Evolutionary conservation across 2,113 vertebrate genomes (phyloP).

Genomic region (Oreochromis aureus): DNA sequence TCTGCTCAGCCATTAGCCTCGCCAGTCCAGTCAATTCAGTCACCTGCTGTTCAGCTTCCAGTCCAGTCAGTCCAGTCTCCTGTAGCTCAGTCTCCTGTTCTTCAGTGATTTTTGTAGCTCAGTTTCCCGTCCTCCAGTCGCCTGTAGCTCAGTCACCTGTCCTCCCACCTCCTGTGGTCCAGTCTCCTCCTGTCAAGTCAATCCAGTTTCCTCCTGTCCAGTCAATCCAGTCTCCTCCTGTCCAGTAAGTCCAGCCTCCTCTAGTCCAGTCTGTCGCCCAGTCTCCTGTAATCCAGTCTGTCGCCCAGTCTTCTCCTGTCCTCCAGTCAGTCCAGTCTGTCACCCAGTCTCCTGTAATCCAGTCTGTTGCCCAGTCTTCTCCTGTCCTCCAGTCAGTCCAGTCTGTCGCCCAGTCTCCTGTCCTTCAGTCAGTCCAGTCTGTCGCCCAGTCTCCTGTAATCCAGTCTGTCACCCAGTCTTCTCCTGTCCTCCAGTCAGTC

Average conservation of each 20-base stretch:
- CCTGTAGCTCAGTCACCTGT: not conserved
- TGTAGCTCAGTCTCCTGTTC: not conserved
- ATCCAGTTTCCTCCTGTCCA: not conserved
- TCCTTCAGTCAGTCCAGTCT: too few species aligned
- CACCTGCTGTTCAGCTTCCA: not conserved
- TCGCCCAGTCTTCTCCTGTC: not conserved
- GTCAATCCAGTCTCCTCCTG: too few species aligned
- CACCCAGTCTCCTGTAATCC: not conserved
- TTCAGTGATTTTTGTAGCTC: not conserved
- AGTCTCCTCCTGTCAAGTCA: not conserved
- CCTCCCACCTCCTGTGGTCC: not conserved
- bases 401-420: too few species aligned
- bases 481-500: too few species aligned
- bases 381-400: too few species aligned
- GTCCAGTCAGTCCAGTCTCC: not conserved
- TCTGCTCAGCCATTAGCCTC: not conserved
- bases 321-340: not conserved
- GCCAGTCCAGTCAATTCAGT: not conserved
- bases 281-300: not conserved
- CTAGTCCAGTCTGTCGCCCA: too few species aligned
- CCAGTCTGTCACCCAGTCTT: too few species aligned
- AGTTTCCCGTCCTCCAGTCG: not conserved
- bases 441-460: too few species aligned
- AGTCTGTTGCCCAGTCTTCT: too few species aligned
- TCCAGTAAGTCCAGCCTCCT: too few species aligned